These are phyloP conservation scores for Drosophila fulvimacula DNA, from an alignment of 2,888 invertebrate species.

Conservation along the genomic window DNA sequence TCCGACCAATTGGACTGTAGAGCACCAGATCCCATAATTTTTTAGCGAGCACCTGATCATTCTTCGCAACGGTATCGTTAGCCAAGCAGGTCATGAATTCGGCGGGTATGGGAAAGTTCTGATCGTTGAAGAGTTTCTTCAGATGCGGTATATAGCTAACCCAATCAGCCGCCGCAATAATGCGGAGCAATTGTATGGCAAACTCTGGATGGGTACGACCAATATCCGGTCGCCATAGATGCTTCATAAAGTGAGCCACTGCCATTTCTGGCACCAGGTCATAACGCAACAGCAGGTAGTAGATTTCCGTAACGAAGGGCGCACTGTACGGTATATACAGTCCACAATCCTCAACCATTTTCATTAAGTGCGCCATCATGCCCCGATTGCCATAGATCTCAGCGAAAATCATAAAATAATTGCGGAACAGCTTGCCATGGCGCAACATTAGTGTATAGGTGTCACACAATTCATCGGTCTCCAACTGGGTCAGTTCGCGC, in stretches of 20 bases:
- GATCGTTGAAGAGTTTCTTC: slow-evolving; percentile 9
- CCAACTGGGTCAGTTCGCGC: slow-evolving; percentile 18
- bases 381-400: slow-evolving; percentile 32
- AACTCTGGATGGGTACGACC: slow-evolving; percentile 7
- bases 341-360: slow-evolving; percentile 43
- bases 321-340: slow-evolving; percentile 30
- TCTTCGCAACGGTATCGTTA: not conserved
- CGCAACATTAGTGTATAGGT: slow-evolving; percentile 34
- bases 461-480: not conserved
- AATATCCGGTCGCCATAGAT: slow-evolving; percentile 48
- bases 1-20: slow-evolving; percentile 11
- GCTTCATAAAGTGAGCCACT: slow-evolving; percentile 34
- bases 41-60: not conserved
- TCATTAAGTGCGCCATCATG: slow-evolving; percentile 20
- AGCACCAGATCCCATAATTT: slow-evolving; percentile 15
- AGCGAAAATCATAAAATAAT: slow-evolving; percentile 35
- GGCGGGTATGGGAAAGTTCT: slow-evolving; percentile 29
- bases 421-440: slow-evolving; percentile 25
- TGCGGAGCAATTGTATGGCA: slow-evolving; percentile 16
- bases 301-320: slow-evolving; percentile 14
- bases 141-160: slow-evolving; percentile 31
- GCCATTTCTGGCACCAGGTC: slow-evolving; percentile 8
- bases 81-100: slow-evolving; percentile 21
- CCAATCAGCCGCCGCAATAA: slow-evolving; percentile 51
- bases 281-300: not conserved